Percentiles rank a stretch among this genome's conserved stretches.
phyloP scores from a whole-genome alignment of 2,113 vertebrate species.

The Aegithalos caudatus region DNA sequence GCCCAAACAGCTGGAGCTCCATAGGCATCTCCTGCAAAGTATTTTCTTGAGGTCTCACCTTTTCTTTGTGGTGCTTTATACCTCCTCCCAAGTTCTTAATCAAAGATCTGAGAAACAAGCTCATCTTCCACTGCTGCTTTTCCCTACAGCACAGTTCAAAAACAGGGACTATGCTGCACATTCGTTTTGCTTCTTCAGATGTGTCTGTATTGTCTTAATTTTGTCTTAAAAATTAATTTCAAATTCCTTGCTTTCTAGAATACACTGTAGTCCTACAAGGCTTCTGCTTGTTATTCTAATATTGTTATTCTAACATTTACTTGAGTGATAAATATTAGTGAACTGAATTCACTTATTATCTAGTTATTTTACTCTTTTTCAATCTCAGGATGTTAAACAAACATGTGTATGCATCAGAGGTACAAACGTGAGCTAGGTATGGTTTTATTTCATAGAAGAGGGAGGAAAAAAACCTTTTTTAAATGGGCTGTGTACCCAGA shows the following conservation, averaged over 20 bases:
- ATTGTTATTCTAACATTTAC: neutral
- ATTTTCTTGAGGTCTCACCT: neutral
- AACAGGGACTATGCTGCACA: accelerated
- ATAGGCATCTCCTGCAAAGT: neutral
- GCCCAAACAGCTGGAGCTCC: neutral
- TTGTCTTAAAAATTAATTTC: neutral
- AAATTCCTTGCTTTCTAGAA: neutral
- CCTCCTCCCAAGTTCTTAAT: neutral
- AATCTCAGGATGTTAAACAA: neutral
- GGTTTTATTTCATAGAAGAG: neutral
- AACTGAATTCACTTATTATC: neutral
- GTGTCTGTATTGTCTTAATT: neutral
- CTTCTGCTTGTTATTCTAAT: neutral
- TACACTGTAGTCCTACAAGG: accelerated
- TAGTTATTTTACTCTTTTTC: neutral
- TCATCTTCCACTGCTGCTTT: neutral
- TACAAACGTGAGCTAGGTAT: neutral
- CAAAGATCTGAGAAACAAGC: neutral
- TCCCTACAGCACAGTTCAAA: neutral
- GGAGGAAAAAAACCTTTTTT: neutral
- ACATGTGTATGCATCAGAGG: neutral
- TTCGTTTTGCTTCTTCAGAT: neutral
- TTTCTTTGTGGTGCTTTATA: neutral
- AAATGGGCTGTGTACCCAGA: neutral
- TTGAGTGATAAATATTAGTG: neutral